These are phyloP conservation scores for Morone saxatilis DNA, from an alignment of 2,113 vertebrate genomes.

Conservation along the genomic window DNA sequence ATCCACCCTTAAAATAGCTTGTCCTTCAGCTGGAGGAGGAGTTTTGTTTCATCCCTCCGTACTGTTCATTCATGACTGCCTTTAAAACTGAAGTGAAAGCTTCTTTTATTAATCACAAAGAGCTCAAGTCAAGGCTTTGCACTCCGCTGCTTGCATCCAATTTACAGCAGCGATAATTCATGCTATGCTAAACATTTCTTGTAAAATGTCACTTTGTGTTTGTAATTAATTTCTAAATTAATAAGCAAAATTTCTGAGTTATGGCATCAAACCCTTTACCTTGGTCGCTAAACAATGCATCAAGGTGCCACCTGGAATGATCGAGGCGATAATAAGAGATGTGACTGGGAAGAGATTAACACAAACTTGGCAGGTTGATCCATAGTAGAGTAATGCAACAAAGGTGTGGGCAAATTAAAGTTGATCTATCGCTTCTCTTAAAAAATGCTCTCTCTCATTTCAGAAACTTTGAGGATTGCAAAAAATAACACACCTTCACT, in stretches of 20 bases:
- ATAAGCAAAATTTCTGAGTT: slow-evolving; percentile 87
- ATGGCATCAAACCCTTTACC: slow-evolving; percentile 79
- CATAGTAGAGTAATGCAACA: slow-evolving; percentile 50
- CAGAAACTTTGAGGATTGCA: slow-evolving; percentile 23
- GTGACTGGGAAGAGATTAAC: slow-evolving; percentile 73
- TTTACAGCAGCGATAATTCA: slow-evolving; percentile 87
- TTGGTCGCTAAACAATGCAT: slow-evolving; percentile 84
- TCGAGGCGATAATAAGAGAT: slow-evolving; percentile 78
- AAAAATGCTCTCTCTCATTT: background rate
- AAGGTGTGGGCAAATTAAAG: slow-evolving; percentile 39
- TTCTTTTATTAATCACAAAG: slow-evolving; percentile 83
- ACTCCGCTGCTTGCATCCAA: slow-evolving; percentile 82
- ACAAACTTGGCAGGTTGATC: slow-evolving; percentile 66
- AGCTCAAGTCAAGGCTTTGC: slow-evolving; percentile 83
- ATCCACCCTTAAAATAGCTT: slow-evolving; percentile 70
- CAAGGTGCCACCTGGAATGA: slow-evolving; percentile 76
- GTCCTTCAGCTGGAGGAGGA: slow-evolving; percentile 78
- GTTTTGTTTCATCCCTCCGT: slow-evolving; percentile 71
- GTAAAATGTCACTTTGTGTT: slow-evolving; percentile 92
- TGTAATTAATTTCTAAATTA: slow-evolving; percentile 92
- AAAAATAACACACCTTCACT: slow-evolving; percentile 15
- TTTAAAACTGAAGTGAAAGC: slow-evolving; percentile 79
- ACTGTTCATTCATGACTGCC: slow-evolving; percentile 77
- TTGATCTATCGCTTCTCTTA: slow-evolving; percentile 16
- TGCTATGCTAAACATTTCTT: slow-evolving; percentile 91